These are phyloP conservation scores for Pandemis corylana DNA, from an alignment of 2,888 invertebrate genomes.

Conservation along the genomic window DNA sequence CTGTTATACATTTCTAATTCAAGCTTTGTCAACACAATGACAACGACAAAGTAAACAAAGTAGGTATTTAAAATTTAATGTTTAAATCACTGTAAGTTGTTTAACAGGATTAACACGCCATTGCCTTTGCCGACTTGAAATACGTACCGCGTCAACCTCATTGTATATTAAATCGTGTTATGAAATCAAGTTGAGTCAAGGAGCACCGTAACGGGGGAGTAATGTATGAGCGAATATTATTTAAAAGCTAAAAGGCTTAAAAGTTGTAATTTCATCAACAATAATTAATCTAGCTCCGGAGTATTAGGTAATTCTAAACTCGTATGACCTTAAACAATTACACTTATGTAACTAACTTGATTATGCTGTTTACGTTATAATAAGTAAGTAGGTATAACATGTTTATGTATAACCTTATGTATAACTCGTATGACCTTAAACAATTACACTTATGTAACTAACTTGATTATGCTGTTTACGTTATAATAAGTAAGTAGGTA, in stretches of 20 bases:
- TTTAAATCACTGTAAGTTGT: not conserved
- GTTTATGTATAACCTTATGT: too few relatives aligned
- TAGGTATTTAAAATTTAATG: constrained; percentile 6
- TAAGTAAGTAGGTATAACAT: too few relatives aligned
- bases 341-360: too few relatives aligned
- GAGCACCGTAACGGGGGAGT: not conserved
- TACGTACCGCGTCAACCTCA: not conserved
- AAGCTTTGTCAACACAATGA: constrained; percentile 10
- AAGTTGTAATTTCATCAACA: not conserved
- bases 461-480: too few relatives aligned
- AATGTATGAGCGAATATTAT: not conserved
- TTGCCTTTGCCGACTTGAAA: not conserved
- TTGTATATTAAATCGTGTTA: not conserved
- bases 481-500: too few relatives aligned
- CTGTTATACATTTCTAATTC: constrained; percentile 31
- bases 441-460: too few relatives aligned
- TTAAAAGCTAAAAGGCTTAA: not conserved
- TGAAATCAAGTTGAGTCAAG: not conserved
- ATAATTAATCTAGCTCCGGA: not conserved
- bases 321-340: not conserved
- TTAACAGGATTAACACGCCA: not conserved
- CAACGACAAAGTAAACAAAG: constrained; percentile 3
- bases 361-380: too few relatives aligned
- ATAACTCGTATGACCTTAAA: not conserved
- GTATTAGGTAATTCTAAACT: not conserved